Percentiles rank a stretch among this genome's conserved stretches.
Conservation (phyloP, 2,797 vertebrate species). For the Pteronotus mesoamericanus region DNA sequence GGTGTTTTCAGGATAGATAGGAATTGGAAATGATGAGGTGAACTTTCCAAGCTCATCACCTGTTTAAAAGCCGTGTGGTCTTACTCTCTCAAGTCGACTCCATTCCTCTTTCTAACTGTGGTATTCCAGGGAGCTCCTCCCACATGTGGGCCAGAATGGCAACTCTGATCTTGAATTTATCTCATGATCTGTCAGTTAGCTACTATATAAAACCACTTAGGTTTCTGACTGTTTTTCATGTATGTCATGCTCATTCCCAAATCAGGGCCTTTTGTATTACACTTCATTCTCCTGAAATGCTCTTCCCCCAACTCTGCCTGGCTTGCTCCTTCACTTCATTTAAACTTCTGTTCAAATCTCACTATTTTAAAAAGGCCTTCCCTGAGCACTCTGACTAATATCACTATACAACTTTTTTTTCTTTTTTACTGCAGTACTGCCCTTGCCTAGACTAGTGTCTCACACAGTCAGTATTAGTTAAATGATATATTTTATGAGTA, state of each 20-base stretch:
- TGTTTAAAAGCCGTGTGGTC: not conserved
- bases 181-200: not conserved
- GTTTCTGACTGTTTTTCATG: not conserved
- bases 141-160: not conserved
- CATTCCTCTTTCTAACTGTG: not conserved
- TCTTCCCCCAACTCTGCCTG: not conserved
- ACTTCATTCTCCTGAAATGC: not conserved
- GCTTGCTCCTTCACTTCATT: not conserved
- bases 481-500: not conserved
- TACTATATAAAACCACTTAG: not conserved
- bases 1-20: not conserved
- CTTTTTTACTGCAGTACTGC: not conserved
- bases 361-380: not conserved
- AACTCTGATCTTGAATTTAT: not conserved
- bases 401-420: not conserved
- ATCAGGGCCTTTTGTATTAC: not conserved
- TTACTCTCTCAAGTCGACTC: not conserved
- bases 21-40: not conserved
- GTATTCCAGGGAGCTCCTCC: not conserved
- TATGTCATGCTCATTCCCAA: not conserved
- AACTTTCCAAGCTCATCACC: not conserved
- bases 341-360: not conserved
- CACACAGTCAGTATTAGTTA: not conserved
- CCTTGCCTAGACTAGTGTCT: not conserved
- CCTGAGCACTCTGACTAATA: not conserved